These are phyloP conservation scores for Pluvianellus socialis DNA, from an alignment of 2,113 vertebrate species.

Conservation along the genomic window DNA sequence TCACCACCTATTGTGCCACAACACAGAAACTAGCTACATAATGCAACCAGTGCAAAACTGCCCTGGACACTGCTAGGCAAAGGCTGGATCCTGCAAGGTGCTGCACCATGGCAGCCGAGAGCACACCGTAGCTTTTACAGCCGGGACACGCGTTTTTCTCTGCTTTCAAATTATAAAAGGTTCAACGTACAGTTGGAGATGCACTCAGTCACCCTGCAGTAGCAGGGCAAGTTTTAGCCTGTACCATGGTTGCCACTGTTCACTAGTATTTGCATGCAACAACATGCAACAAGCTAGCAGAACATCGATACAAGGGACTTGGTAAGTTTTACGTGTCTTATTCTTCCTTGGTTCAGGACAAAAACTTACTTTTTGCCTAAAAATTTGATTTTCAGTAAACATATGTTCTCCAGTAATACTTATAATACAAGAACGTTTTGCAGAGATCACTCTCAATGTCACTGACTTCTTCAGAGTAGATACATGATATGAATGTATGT, in stretches of 20 bases:
- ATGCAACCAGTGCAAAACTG: not conserved
- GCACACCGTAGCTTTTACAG: not conserved
- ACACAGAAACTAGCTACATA: not conserved
- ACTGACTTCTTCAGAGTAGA: not conserved
- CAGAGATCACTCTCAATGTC: not conserved
- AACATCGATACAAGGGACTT: fast-evolving
- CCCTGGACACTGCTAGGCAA: not conserved
- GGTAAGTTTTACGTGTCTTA: not conserved
- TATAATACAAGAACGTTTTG: not conserved
- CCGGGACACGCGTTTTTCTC: not conserved
- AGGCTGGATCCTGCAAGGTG: not conserved
- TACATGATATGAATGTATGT: not conserved
- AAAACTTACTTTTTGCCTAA: not conserved
- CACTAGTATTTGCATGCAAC: not conserved
- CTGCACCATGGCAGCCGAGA: not conserved
- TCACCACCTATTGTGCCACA: not conserved
- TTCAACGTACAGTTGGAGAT: not conserved
- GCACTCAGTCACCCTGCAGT: not conserved
- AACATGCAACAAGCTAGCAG: not conserved
- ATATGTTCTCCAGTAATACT: not conserved
- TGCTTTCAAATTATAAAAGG: not conserved
- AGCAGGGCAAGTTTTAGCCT: not conserved
- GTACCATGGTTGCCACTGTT: not conserved
- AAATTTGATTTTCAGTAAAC: not conserved
- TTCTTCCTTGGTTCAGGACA: not conserved